Conservation (phyloP, 2,797 vertebrate genomes). For the Macropus fuliginosus region DNA sequence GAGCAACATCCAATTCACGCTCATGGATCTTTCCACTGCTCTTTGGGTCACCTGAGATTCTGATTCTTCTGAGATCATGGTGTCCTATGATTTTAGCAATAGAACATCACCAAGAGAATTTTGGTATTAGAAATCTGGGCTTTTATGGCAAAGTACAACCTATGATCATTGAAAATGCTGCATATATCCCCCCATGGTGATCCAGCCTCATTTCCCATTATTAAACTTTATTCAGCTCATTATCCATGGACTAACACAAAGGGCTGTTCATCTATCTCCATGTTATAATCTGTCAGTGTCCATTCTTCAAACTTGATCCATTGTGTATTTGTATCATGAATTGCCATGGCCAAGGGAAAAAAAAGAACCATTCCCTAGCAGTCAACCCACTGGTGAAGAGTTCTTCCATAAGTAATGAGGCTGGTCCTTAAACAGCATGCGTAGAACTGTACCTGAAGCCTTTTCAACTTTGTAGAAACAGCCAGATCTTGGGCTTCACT, state of each 20-base stretch:
- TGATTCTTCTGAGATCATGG: not conserved
- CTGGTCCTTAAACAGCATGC: not conserved
- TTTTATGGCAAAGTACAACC: not conserved
- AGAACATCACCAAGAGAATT: not conserved
- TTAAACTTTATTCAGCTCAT: not conserved
- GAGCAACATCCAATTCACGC: not conserved
- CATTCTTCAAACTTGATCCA: not conserved
- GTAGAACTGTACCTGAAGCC: not conserved
- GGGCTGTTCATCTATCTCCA: not conserved
- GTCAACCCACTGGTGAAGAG: not conserved
- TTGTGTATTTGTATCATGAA: not conserved
- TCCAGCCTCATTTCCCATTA: not conserved
- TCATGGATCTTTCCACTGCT: not conserved
- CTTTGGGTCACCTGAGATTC: not conserved
- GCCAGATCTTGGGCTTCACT: not conserved
- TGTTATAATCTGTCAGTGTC: not conserved
- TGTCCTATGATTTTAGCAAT: not conserved
- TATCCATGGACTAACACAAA: not conserved
- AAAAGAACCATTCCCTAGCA: not conserved
- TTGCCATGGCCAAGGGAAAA: not conserved
- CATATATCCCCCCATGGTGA: not conserved
- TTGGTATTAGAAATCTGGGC: not conserved
- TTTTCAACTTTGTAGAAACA: not conserved
- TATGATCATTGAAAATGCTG: not conserved
- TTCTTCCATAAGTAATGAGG: not conserved